Evolutionary conservation across 2,797 vertebrate genomes (phyloP), one percentile per base, ranked within the genome.

Genomic region (Echeneis naucrates): DNA sequence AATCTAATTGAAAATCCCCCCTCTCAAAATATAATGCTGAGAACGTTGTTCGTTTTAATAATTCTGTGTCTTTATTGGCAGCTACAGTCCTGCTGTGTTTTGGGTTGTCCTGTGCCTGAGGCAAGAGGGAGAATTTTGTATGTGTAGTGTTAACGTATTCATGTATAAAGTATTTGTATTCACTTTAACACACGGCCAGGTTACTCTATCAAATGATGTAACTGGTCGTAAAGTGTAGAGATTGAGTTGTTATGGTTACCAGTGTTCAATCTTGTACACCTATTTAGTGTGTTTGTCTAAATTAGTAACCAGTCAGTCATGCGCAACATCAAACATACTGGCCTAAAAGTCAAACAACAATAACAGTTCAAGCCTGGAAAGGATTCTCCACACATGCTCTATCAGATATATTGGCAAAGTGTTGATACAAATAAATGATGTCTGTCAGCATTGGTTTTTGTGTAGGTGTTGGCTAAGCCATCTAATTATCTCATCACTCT

Each of bases 401-500:
- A 57, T 30, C 66, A 68, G 30, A 33, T 59, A 55, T 6, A 2
- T 50, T 17, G 10, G 23, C 44, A 50, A 80, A 66, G 50, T 30
- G 59, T 47, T 81, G 82, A 74, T 66, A 53, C 63, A 74, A 72
- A 75, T 70, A 77, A 77, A 59, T 69, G 71, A 75, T 79, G 78
- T 79, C 64, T 61, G 66, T 55, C 7, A 78, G 72, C 69, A 53
- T 58, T 53, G 63, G 1, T 78, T 80, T 74, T 75, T 50, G 71
- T 52, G 82, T 85, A 75, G 87, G 82, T 79, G 82, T 87, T 76
- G 61, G 78, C 40, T 11, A 80, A 64, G 78, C 40, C 8, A 80
- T 73, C 71, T 48, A 69, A 73, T 62, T 56, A 73, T 72, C 74
- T 72, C 50, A 58, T 69, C 47, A 44, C 9, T 59, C 9, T 52